phyloP scores from a whole-genome alignment of 2,888 invertebrate species.

The Sepiola atlantica region DNA sequence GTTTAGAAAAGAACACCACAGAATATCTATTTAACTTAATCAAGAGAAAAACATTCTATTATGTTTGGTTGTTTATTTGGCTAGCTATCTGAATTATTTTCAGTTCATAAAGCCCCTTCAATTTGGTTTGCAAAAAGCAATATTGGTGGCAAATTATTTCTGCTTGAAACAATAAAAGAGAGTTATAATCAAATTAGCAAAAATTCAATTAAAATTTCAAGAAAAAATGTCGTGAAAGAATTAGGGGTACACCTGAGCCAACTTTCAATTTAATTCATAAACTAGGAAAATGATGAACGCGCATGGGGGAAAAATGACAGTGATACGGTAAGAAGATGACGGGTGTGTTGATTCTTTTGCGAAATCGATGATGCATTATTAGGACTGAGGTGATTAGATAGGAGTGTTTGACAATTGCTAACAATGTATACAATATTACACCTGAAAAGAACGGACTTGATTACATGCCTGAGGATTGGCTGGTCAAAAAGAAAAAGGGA shows the following conservation, averaged over 20 bases:
- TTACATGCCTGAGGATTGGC: background rate
- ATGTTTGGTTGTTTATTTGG: too few relatives aligned
- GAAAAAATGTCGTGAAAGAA: background rate
- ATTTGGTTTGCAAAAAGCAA: too few relatives aligned
- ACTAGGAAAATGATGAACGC: background rate
- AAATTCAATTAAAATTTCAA: background rate
- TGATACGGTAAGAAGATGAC: background rate
- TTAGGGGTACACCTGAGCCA: background rate
- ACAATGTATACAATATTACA: background rate
- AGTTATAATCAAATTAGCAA: background rate
- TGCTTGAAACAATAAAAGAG: background rate
- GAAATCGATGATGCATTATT: background rate
- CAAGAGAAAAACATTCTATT: too few relatives aligned
- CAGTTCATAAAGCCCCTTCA: too few relatives aligned
- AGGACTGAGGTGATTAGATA: background rate
- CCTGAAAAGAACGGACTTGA: background rate
- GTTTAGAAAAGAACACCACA: too few relatives aligned
- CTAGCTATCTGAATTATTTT: too few relatives aligned
- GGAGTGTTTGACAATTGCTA: background rate
- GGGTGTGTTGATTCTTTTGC: background rate
- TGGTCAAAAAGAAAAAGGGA: background rate
- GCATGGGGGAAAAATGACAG: background rate
- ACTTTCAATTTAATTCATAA: background rate
- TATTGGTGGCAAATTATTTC: background rate
- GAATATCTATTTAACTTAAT: too few relatives aligned